A percentile compares a stretch with the other conserved stretches of the same genome.
Evolutionary conservation across 2,113 vertebrate species (phyloP).

Genomic region (Morone chrysops): DNA sequence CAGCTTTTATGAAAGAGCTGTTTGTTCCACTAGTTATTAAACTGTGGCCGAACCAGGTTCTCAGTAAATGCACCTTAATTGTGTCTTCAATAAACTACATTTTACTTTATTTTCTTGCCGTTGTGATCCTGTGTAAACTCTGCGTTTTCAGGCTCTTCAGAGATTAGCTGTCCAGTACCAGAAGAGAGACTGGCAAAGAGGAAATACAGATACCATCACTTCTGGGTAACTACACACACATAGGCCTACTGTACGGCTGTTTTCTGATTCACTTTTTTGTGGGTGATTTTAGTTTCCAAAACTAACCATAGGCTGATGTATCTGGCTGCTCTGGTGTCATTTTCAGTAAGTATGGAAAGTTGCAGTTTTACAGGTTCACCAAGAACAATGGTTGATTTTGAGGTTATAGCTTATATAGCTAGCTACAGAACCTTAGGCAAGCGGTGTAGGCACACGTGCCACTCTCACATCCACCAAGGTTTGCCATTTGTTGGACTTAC

Average conservation of each 20-base stretch:
- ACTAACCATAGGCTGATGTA: background rate
- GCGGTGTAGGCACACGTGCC: background rate
- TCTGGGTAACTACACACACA: slow-evolving; percentile 62
- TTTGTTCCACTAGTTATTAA: background rate
- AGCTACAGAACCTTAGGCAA: background rate
- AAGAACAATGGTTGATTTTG: background rate
- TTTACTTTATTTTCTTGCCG: background rate
- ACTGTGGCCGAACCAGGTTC: background rate
- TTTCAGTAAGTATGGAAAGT: background rate
- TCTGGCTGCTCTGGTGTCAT: background rate
- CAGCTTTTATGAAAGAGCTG: background rate
- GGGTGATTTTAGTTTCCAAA: background rate
- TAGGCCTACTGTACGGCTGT: too few relatives aligned
- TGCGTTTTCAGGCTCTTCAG: slow-evolving; percentile 86
- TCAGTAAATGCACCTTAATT: background rate
- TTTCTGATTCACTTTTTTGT: background rate
- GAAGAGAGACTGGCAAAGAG: slow-evolving; percentile 90
- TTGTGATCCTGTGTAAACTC: background rate
- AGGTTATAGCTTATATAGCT: too few relatives aligned
- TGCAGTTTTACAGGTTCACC: background rate
- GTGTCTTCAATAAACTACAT: background rate
- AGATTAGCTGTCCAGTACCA: slow-evolving; percentile 89
- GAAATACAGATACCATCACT: slow-evolving; percentile 76
- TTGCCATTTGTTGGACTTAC: background rate
- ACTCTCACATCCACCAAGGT: background rate